A percentile compares a stretch with the other conserved stretches of the same genome.
phyloP scores from a whole-genome alignment of 2,113 vertebrate species.

The Apistogramma diplotaenia region DNA sequence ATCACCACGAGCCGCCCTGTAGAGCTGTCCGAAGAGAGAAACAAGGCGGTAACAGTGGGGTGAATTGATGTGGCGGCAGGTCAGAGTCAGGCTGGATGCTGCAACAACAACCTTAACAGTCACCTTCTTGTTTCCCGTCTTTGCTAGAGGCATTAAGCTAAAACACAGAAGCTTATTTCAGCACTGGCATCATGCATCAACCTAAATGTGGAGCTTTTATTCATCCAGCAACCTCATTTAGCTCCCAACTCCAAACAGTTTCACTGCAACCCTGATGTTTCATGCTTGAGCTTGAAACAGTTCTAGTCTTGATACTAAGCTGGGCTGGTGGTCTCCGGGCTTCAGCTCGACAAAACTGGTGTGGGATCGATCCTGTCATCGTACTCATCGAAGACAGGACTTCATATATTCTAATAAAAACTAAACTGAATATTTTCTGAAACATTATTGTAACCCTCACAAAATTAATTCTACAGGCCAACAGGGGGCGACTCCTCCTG shows the following conservation, averaged over 20 bases:
- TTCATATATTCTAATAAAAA: not conserved
- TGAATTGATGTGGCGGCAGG: constrained; percentile 37
- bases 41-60: constrained; percentile 34
- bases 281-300: not conserved
- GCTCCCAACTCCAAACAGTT: not conserved
- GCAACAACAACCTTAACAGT: constrained; percentile 20
- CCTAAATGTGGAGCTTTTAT: not conserved
- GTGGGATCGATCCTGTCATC: not conserved
- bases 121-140: constrained; percentile 14
- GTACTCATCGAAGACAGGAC: not conserved
- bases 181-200: constrained; percentile 3
- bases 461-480: not conserved
- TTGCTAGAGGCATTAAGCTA: not conserved
- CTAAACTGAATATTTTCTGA: not conserved
- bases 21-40: constrained; percentile 44
- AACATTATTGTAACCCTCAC: too few species aligned
- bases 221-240: not conserved
- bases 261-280: not conserved
- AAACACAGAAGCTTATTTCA: not conserved
- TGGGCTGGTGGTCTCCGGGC: not conserved
- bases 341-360: not conserved
- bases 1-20: constrained; percentile 54
- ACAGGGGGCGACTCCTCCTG: not conserved
- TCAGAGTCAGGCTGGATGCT: constrained; percentile 16
- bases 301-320: not conserved